These are phyloP conservation scores for Meriones unguiculatus DNA, from an alignment of 2,113 vertebrate genomes.

Conservation along the genomic window DNA sequence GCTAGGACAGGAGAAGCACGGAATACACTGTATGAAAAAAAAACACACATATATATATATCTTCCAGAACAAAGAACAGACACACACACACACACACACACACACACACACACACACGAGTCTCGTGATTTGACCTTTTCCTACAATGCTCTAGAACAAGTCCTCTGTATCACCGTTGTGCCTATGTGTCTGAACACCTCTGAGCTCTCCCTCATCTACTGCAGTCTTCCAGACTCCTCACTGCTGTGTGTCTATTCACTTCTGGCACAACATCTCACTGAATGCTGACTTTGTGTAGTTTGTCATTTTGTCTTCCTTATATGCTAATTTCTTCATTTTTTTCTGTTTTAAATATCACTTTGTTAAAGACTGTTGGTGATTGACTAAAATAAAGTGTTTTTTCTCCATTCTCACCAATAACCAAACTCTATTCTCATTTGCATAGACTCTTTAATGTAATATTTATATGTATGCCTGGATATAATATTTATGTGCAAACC, in stretches of 20 bases:
- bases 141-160: background rate
- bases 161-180: too few relatives aligned
- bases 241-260: background rate
- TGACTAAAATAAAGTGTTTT: background rate
- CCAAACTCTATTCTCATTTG: background rate
- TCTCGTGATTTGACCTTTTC: background rate
- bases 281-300: background rate
- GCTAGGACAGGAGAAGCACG: background rate
- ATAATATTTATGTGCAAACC: background rate
- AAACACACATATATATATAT: too few relatives aligned
- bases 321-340: background rate
- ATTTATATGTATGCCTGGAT: background rate
- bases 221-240: background rate
- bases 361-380: background rate
- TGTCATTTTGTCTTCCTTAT: background rate
- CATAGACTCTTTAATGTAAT: background rate
- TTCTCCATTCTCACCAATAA: background rate
- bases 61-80: too few relatives aligned
- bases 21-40: background rate
- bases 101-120: too few relatives aligned
- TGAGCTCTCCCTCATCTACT: too few relatives aligned
- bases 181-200: background rate
- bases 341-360: background rate
- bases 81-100: too few relatives aligned
- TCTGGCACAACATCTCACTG: background rate